Evolutionary conservation across 2,888 invertebrate genomes (phyloP).

Genomic region (Dicyrtomina minuta): DNA sequence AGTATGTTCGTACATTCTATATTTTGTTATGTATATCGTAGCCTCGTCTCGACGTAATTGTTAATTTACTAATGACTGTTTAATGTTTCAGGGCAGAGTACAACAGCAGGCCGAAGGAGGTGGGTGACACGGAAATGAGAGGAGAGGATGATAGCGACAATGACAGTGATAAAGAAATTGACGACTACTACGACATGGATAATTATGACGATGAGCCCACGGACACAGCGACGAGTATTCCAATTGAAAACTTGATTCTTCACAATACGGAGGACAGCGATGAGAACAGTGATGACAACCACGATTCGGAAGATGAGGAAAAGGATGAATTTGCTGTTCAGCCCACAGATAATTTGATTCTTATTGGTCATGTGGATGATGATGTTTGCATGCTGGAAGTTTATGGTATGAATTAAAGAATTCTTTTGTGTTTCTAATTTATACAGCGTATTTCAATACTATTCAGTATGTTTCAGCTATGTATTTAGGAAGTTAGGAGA

Average conservation of each 20-base stretch:
- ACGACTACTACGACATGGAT: slow-evolving; percentile 58
- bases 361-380: slow-evolving; percentile 82
- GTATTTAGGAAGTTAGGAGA: too few species aligned
- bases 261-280: slow-evolving; percentile 51
- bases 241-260: slow-evolving; percentile 55
- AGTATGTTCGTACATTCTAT: slow-evolving; percentile 59
- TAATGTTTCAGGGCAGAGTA: slow-evolving; percentile 44
- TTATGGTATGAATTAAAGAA: slow-evolving; percentile 65
- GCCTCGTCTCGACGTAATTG: too few species aligned
- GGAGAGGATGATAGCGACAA: slow-evolving; percentile 41
- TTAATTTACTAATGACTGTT: too few species aligned
- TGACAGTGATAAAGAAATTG: slow-evolving; percentile 70
- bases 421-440: too few species aligned
- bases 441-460: too few species aligned
- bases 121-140: slow-evolving; percentile 25
- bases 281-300: slow-evolving; percentile 55
- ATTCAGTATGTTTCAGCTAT: too few species aligned
- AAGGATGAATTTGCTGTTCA: slow-evolving; percentile 86
- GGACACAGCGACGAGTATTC: slow-evolving; percentile 54
- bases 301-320: slow-evolving; percentile 66
- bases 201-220: slow-evolving; percentile 59
- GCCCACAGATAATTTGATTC: slow-evolving; percentile 81
- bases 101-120: slow-evolving; percentile 32
- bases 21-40: too few species aligned
- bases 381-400: slow-evolving; percentile 86